Conservation (phyloP, 2,888 invertebrate species). For the Himalopsyche kuldschensis region DNA sequence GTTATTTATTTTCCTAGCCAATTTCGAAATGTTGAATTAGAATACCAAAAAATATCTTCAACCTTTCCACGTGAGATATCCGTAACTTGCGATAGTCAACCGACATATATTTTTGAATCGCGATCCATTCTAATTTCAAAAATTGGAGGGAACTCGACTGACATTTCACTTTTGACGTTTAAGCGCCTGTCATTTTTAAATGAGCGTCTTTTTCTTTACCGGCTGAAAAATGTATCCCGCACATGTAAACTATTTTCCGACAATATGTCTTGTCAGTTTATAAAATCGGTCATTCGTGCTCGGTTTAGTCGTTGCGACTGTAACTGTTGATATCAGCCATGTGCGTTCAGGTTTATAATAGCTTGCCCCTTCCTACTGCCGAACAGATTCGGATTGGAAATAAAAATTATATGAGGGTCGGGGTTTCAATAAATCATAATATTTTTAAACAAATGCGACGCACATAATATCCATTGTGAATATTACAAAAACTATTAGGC, state of each 20-base stretch:
- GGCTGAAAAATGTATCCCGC: not conserved
- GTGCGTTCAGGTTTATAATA: slow-evolving; percentile 25
- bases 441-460: too few species aligned
- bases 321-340: slow-evolving; percentile 23
- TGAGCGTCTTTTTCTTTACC: not conserved
- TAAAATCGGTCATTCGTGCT: not conserved
- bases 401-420: not conserved
- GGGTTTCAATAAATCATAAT: not conserved
- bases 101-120: slow-evolving; percentile 17
- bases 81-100: not conserved
- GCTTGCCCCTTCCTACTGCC: slow-evolving; percentile 8
- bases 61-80: not conserved
- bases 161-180: not conserved
- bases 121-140: not conserved
- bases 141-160: not conserved
- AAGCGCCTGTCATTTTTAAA: not conserved
- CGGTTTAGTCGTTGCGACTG: not conserved
- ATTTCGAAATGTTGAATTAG: slow-evolving; percentile 12
- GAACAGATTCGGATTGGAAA: slow-evolving; percentile 9
- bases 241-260: not conserved
- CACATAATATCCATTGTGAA: too few species aligned
- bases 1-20: slow-evolving; percentile 10
- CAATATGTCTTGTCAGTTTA: not conserved
- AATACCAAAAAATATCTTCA: not conserved
- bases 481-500: too few species aligned